These are phyloP conservation scores for Hippopotamus amphibius DNA, from an alignment of 2,113 vertebrate species.

Conservation along the genomic window DNA sequence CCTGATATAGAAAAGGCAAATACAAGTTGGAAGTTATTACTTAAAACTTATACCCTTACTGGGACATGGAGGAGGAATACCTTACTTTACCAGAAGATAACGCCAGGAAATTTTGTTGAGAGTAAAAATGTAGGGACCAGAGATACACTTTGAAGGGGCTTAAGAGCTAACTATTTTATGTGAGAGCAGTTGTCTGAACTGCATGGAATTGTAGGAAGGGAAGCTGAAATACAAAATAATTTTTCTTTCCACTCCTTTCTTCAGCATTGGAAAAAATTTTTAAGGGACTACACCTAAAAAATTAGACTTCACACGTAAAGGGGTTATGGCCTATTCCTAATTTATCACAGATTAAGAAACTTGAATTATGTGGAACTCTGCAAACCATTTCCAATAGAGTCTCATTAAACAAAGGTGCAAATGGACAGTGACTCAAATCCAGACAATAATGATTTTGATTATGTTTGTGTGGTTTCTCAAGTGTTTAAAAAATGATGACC, in stretches of 20 bases:
- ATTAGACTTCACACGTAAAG: not conserved
- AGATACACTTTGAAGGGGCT: not conserved
- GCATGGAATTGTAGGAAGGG: not conserved
- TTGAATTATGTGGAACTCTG: not conserved
- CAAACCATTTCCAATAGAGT: not conserved
- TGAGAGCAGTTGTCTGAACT: not conserved
- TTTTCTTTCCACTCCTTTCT: not conserved
- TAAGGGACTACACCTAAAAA: not conserved
- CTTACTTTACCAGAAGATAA: not conserved
- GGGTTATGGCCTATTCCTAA: not conserved
- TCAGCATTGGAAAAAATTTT: not conserved
- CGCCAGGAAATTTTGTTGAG: not conserved
- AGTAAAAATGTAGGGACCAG: not conserved
- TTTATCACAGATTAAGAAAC: not conserved
- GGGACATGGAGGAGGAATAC: not conserved
- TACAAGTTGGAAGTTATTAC: not conserved
- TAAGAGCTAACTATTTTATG: not conserved
- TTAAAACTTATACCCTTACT: not conserved
- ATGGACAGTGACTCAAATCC: not conserved
- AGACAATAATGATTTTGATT: not conserved
- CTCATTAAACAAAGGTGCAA: not conserved
- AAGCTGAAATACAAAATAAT: not conserved
- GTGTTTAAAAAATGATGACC: not conserved
- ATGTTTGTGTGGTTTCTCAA: not conserved
- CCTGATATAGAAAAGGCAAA: constrained; percentile 16